Base-by-base conservation (phyloP, 2,797 vertebrate genomes). In the Chelidonichthys spinosus region DNA sequence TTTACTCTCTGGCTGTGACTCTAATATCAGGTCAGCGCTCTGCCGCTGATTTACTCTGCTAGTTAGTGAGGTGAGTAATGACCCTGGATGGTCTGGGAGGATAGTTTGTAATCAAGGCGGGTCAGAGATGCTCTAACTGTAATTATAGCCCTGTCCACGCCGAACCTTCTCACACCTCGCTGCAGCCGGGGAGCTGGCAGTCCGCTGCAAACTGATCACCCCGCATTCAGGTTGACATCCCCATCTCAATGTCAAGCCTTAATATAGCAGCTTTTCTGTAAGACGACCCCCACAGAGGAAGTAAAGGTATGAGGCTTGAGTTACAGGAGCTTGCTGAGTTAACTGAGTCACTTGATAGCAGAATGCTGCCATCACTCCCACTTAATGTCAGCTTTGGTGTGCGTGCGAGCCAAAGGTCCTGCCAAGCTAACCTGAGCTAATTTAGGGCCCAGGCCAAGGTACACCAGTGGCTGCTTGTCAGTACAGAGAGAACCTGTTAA, bases 41-140 rank as follows among this genome's bases (percentile, higher is more conserved):
- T 2, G 2, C 58, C 70, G 71, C 76, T 88, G 76, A 46, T 92
- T 50, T 88, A 91, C n/a, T 74, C 64, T 33, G 63, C 90, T 93
- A 89, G 93, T 94, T 94, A 94, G 87, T 46, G 65, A 79, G 82
- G 84, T 93, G 91, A 94, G 76, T 92, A 89, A 93, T 91, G 91
- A 81, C 80, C 74, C 76, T 14, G 66, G 69, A 84, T 78, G 80
- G 78, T 78, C 87, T 76, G 77, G 85, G 78, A 83, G 72, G 82
- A 82, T 81, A 84, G 88, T 85, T 82, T 86, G 82, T 82, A 88
- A 86, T 87, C 85, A 69, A 44, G 42, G n/a, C 64, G 75, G 67
- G 87, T 85, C 83, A 85, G 72, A 76, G 62, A 89, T 78, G 81
- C 81, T 89, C 67, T 77, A 85, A 82, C 86, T 85, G 81, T 87